phyloP scores from a whole-genome alignment of 2,888 invertebrate genomes.

The Candidula unifasciata region DNA sequence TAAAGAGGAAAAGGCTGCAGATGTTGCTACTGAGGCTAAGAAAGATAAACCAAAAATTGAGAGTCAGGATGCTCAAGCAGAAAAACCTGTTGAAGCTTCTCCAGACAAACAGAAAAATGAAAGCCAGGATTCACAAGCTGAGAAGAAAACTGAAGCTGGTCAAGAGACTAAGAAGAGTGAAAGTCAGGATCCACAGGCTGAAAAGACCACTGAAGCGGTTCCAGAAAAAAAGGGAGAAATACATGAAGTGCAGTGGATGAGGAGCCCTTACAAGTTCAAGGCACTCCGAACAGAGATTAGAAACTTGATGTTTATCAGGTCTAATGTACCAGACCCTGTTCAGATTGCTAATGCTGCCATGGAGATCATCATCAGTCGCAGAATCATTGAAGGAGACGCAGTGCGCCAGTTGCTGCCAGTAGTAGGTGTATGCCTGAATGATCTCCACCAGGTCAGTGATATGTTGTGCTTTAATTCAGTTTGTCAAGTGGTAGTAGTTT shows the following conservation, averaged over 20 bases:
- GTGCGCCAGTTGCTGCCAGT: conserved; percentile 46
- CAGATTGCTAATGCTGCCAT: conserved; percentile 36
- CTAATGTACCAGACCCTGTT: conserved; percentile 44
- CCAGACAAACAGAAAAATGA: neutral
- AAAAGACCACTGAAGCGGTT: conserved; percentile 21
- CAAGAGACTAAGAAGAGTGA: conserved; percentile 16
- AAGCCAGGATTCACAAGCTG: neutral
- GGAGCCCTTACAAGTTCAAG: conserved; percentile 42
- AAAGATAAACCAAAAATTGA: neutral
- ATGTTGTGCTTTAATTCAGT: neutral
- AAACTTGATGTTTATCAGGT: conserved; percentile 49
- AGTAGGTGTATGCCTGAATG: conserved; percentile 46
- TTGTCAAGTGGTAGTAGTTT: neutral
- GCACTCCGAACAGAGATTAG: conserved; percentile 50
- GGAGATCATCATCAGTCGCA: conserved; percentile 41
- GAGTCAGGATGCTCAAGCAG: neutral
- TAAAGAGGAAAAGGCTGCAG: conserved; percentile 24
- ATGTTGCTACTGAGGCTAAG: neutral
- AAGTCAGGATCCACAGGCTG: conserved; percentile 19
- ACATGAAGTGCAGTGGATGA: conserved; percentile 32
- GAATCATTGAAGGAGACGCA: conserved; percentile 24
- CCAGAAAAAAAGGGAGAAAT: conserved; percentile 22
- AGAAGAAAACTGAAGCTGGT: conserved; percentile 15
- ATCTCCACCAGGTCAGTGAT: conserved; percentile 29
- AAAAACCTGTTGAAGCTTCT: neutral